Base-by-base conservation (phyloP, 1,140 invertebrate species). In the Brevipalpus yothersi region DNA sequence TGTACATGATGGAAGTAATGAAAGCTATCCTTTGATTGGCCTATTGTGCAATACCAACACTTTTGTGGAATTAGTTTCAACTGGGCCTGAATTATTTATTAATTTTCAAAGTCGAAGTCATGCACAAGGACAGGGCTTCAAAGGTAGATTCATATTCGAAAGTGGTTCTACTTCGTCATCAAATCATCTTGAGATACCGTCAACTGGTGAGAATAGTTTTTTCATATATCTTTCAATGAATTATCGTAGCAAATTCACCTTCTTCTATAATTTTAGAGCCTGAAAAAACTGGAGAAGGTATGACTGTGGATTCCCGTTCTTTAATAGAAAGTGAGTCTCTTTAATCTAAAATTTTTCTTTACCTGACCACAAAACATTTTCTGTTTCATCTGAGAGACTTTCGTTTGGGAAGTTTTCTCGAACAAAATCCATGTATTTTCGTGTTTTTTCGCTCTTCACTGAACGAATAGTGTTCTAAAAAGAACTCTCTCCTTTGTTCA, bases 81-180 rank as follows among this genome's bases (percentile, higher is more conserved):
- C 81, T 15, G 82, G 83, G 21, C 75, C 82, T 17, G 79, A 86
- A 66, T 75, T 89, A 31, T 78, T 81, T 65, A 76, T 89, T 40
- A 82, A 87, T 68, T 89, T 89, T 67, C 79, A 84, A 45, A 79
- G 82, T 17, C 83, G 84, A 67, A 84, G 82, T 1, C 80, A 84
- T 65, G 78, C 75, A 65, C 84, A 84, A 0, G 82, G 83, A 31
- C 82, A 85, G 66, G 85, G 86, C 43, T 89, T 90, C 72, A 83
- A 84, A 68, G 84, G 83, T 41, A 81, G 75, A 66, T 88, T 80
- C 69, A 78, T 83, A 66, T 88, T 87, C 69, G 63, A 66, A 23
- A n/a, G n/a, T n/a, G 40, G 39, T 42, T n/a, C 43, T 41, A 31
- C 49, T 56, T 12, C 41, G 19, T 43, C 41, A 31, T 56, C 58